A percentile compares a stretch with the other conserved stretches of the same genome.
These are phyloP conservation scores for Jaculus jaculus DNA, from an alignment of 2,113 vertebrate species.

Conservation along the genomic window DNA sequence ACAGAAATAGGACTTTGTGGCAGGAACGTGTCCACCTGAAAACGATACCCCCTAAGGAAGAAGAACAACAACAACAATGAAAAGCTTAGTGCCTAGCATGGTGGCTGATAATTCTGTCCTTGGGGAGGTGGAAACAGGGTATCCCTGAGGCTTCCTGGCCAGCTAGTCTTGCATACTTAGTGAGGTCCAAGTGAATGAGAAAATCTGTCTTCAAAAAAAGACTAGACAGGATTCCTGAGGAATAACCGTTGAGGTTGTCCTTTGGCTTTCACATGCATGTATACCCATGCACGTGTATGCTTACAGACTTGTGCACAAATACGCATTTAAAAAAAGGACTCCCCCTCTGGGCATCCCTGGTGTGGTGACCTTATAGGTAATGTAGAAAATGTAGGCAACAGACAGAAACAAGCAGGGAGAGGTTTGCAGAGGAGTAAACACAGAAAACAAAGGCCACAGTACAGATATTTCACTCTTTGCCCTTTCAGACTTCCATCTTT, in stretches of 20 bases:
- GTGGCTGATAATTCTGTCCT: background rate
- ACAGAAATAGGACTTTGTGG: conserved; percentile 18
- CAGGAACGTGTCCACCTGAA: background rate
- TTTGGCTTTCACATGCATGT: too few species aligned
- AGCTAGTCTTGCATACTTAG: too few species aligned
- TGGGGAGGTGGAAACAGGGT: too few species aligned
- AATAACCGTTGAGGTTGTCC: too few species aligned
- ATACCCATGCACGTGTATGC: too few species aligned
- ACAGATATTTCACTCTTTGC: background rate
- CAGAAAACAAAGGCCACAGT: background rate
- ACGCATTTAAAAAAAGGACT: background rate
- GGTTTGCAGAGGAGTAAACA: background rate
- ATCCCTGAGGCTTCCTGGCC: background rate
- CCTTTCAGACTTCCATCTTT: background rate
- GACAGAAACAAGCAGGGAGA: too few species aligned
- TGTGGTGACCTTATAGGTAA: background rate
- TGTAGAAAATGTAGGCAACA: too few species aligned
- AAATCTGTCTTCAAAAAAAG: background rate
- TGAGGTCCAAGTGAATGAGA: background rate
- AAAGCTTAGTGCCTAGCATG: too few species aligned
- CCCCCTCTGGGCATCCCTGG: background rate
- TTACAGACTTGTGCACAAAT: too few species aligned
- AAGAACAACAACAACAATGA: background rate
- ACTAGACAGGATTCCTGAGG: too few species aligned
- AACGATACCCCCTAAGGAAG: background rate